phyloP scores from a whole-genome alignment of 2,113 vertebrate species.

The Zapus hudsonius region DNA sequence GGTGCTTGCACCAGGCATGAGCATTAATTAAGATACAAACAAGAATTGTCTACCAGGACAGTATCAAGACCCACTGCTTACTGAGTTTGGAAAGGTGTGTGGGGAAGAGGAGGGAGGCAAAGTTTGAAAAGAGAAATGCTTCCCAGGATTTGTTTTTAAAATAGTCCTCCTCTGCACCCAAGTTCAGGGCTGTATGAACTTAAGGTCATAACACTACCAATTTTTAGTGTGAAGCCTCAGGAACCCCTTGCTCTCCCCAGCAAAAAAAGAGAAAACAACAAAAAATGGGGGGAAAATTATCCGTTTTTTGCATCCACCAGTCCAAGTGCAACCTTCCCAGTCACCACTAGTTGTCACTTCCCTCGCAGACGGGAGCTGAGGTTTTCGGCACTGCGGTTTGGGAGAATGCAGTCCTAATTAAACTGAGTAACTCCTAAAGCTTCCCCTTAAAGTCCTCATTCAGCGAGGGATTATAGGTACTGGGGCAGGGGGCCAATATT shows the following conservation, averaged over 20 bases:
- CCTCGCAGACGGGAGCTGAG: conserved; percentile 77
- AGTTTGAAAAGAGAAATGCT: conserved; percentile 69
- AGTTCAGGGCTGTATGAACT: conserved; percentile 31
- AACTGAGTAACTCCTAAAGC: conserved; percentile 84
- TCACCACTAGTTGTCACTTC: conserved; percentile 92
- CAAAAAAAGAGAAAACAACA: conserved; percentile 46
- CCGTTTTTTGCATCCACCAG: conserved; percentile 82
- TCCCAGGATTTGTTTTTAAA: conserved; percentile 10
- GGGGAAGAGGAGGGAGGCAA: conserved; percentile 36
- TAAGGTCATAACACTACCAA: neutral
- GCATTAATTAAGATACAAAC: conserved; percentile 27
- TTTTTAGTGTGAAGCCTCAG: conserved; percentile 22
- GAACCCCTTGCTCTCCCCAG: neutral
- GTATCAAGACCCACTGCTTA: conserved; percentile 18
- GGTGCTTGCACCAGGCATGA: neutral
- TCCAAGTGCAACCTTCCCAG: conserved; percentile 83
- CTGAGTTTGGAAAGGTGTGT: conserved; percentile 42
- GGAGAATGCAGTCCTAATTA: conserved; percentile 89
- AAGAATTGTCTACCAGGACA: neutral
- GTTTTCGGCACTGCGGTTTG: conserved; percentile 91
- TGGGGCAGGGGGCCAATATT: neutral
- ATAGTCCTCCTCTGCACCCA: neutral
- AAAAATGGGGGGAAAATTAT: conserved; percentile 66
- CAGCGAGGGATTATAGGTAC: neutral
- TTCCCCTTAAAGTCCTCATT: conserved; percentile 78